Evolutionary conservation across 2,797 vertebrate species (phyloP).

Genomic region (Scleropages formosus): DNA sequence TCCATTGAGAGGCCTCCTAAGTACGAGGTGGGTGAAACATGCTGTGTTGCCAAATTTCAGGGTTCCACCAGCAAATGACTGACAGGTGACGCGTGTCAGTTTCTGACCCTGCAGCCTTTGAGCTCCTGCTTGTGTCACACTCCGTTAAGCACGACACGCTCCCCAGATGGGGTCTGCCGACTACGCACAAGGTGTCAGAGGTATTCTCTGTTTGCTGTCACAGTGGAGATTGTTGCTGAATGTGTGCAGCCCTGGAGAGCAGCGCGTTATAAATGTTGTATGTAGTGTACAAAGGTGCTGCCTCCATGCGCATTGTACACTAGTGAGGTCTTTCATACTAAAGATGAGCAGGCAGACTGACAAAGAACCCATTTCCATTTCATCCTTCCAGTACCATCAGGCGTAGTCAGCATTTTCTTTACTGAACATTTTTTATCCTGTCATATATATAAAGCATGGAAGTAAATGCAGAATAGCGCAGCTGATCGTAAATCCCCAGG

Average conservation of each 20-base stretch:
- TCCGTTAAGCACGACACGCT: not conserved
- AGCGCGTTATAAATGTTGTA: slow-evolving; percentile 51
- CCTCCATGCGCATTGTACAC: not conserved
- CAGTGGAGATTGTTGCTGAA: slow-evolving; percentile 56
- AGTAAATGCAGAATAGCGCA: not conserved
- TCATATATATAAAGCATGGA: slow-evolving; percentile 6
- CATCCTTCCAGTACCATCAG: slow-evolving; percentile 12
- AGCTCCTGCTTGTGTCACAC: not conserved
- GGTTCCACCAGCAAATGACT: not conserved
- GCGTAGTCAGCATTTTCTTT: not conserved
- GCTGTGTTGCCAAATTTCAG: not conserved
- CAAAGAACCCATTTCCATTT: not conserved
- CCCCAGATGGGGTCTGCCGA: not conserved
- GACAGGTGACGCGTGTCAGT: not conserved
- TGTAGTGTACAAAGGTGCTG: slow-evolving; percentile 59
- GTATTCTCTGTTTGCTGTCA: slow-evolving; percentile 44
- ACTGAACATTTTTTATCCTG: not conserved
- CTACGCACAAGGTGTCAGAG: not conserved
- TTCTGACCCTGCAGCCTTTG: not conserved
- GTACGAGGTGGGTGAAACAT: not conserved
- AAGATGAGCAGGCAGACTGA: not conserved
- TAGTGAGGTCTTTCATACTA: not conserved
- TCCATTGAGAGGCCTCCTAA: not conserved
- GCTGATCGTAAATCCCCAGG: not conserved
- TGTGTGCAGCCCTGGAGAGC: slow-evolving; percentile 33